Base-by-base conservation (phyloP, 2,113 vertebrate species). In the Perca schrenkii region DNA sequence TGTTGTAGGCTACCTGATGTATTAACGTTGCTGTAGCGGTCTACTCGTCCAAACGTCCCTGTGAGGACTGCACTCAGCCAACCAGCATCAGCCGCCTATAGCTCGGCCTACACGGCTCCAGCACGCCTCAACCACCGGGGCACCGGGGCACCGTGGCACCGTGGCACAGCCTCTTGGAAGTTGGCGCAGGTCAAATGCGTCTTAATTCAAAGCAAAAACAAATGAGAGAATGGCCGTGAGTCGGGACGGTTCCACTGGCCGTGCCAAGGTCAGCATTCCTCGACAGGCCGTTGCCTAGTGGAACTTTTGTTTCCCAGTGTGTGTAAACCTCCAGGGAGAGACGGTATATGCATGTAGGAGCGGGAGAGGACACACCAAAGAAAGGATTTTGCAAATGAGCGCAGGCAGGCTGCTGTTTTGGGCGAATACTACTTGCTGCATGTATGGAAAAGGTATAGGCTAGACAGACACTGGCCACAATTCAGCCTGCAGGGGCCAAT, bases 181-280 rank as follows among this genome's bases (percentile, higher is more conserved):
- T 65, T 83, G 63, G 83, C 86, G 67, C 86, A 67, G 83, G 85
- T 88, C 88, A 84, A 84, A 91, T 19, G 85, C 73, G 79, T 64
- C 85, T 85, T 83, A 83, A 86, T 88, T 91, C 82, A 82, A 73
- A 64, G 53, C 75, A 57, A 77, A 76, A 83, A 83, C 82, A 86
- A 78, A 57, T 19, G 74, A 67, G 76, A 82, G 82, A 86, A 69
- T 72, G 79, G 77, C 62, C 80, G 84, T 25, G 89, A 78, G 79
- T 82, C 56, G 70, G 86, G 76, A 86, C 77, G 82, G 86, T 84
- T 90, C 87, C 86, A 79, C 62, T 79, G 72, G 68, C 85, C 74
- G 31, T 93, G 93, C 94, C 93, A 93, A 94, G 85, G 89, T 92
- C 93, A 89, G 93, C 93, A 94, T 95, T 95, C 94, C 93, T 91